Percentiles rank a stretch among this genome's conserved stretches.
phyloP scores from a whole-genome alignment of 2,113 vertebrate genomes.

The Spea multiplicata region DNA sequence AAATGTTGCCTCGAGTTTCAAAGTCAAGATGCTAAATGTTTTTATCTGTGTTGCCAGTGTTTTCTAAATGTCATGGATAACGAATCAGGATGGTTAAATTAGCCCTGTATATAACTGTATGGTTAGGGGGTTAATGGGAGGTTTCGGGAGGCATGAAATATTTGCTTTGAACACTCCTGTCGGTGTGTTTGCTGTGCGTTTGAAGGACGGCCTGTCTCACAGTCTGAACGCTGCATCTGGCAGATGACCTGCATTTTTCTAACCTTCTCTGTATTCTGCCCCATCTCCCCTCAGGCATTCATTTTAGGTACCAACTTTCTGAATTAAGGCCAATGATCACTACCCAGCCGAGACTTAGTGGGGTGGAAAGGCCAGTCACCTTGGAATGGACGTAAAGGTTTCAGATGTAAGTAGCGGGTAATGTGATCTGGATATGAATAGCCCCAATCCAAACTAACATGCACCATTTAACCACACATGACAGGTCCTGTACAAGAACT shows the following conservation, averaged over 20 bases:
- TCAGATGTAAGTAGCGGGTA: too few relatives aligned
- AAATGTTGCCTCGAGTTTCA: too few relatives aligned
- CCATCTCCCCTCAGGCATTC: neutral
- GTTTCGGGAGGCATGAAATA: neutral
- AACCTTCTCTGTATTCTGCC: neutral
- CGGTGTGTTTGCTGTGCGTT: neutral
- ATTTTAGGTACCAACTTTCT: neutral
- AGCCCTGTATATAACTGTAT: too few relatives aligned
- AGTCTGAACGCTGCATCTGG: neutral
- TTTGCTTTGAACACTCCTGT: neutral
- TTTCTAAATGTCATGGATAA: too few relatives aligned
- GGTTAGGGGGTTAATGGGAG: too few relatives aligned
- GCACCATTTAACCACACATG: too few relatives aligned
- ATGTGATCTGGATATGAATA: too few relatives aligned
- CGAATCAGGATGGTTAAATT: too few relatives aligned
- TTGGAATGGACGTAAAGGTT: neutral
- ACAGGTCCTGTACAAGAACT: too few relatives aligned
- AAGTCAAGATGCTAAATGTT: too few relatives aligned
- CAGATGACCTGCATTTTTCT: conserved; percentile 1
- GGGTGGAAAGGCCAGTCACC: neutral
- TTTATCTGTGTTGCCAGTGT: too few relatives aligned
- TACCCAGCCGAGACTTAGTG: neutral
- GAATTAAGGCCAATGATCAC: conserved; percentile 4
- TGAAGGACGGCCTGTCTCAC: conserved; percentile 8
- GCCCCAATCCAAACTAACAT: too few relatives aligned